Evolutionary conservation across 2,113 vertebrate genomes (phyloP).

Genomic region (Theristicus caerulescens): DNA sequence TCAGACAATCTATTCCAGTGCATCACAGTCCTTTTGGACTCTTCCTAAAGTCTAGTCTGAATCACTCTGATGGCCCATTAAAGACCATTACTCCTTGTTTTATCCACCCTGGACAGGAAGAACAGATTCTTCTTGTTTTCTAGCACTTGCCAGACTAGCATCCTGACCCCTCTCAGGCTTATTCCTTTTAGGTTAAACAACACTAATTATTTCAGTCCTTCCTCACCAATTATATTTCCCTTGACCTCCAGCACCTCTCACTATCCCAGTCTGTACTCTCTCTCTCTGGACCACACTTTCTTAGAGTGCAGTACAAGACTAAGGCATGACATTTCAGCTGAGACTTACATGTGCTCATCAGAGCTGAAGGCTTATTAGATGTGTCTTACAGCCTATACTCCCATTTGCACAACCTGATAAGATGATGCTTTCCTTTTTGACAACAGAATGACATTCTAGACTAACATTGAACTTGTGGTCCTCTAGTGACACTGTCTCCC

Average conservation of each 20-base stretch:
- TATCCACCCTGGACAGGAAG: not conserved
- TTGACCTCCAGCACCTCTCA: not conserved
- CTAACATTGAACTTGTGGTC: not conserved
- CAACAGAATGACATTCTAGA: fast-evolving
- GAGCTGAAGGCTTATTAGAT: not conserved
- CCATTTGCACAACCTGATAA: not conserved
- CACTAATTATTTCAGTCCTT: not conserved
- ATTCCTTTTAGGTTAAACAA: not conserved
- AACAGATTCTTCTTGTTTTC: not conserved
- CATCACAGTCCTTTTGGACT: not conserved
- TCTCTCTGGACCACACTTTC: not conserved
- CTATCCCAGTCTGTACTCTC: not conserved
- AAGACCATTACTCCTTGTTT: not conserved
- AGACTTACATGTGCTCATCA: not conserved
- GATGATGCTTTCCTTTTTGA: not conserved
- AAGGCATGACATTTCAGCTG: not conserved
- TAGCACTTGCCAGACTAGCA: not conserved
- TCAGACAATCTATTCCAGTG: not conserved
- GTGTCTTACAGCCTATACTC: not conserved
- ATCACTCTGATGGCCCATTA: not conserved
- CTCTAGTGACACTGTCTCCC: not conserved
- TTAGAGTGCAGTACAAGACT: not conserved
- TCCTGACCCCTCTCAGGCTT: not conserved
- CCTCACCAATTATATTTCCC: not conserved
- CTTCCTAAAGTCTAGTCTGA: not conserved